Percentiles rank a stretch among this genome's conserved stretches.
Conservation (phyloP, 2,888 invertebrate genomes). For the Stenotaenia linearis region DNA sequence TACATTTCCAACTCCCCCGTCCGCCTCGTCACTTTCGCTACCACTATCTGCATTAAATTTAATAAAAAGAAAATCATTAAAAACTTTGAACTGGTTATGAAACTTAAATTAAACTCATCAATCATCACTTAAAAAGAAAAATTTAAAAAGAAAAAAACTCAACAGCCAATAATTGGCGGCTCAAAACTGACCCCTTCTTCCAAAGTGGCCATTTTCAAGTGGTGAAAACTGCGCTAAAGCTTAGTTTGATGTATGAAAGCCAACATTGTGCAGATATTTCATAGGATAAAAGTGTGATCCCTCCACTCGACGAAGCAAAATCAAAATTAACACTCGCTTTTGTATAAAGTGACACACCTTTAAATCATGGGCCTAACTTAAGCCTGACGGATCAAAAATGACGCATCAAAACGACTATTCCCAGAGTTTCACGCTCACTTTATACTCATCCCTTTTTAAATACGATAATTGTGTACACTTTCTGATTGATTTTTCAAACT, state of each 20-base stretch:
- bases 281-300: not conserved
- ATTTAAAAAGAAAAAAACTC: not conserved
- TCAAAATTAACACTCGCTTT: not conserved
- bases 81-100: not conserved
- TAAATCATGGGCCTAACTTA: not conserved
- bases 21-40: slow-evolving; percentile 71
- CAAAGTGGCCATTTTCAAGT: not conserved
- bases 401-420: not conserved
- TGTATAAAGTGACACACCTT: not conserved
- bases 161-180: not conserved
- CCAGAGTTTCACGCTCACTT: not conserved
- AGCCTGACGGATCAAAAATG: not conserved
- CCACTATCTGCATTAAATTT: slow-evolving; percentile 43
- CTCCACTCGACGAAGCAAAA: not conserved
- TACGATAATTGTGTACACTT: not conserved
- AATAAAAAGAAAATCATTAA: slow-evolving; percentile 27
- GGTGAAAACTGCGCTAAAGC: not conserved
- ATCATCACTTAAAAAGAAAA: not conserved
- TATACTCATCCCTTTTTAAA: not conserved
- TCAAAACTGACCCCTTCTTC: not conserved
- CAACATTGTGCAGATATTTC: not conserved
- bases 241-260: not conserved
- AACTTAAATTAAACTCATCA: not conserved
- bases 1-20: slow-evolving; percentile 89
- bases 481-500: not conserved